Evolutionary conservation across 2,888 invertebrate genomes (phyloP).

Genomic region (Heliconius ethilla): DNA sequence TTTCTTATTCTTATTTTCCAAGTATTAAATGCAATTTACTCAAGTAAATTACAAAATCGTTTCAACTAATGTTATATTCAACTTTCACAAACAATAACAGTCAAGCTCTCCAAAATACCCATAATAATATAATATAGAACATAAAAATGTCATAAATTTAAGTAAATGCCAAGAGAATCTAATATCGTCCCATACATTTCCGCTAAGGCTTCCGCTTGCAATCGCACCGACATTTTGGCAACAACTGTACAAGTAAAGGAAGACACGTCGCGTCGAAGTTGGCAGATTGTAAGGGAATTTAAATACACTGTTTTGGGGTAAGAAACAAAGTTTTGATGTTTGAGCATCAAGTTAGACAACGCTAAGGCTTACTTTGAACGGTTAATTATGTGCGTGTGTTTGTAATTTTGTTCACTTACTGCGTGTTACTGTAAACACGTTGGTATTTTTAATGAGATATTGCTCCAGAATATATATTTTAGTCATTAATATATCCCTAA

Average conservation of each 20-base stretch:
- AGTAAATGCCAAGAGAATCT: background rate
- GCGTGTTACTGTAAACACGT: too few species aligned
- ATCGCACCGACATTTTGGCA: slow-evolving; percentile 33
- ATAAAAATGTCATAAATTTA: slow-evolving; percentile 13
- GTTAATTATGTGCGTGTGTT: slow-evolving; percentile 21
- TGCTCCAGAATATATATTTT: too few species aligned
- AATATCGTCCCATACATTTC: slow-evolving; percentile 5
- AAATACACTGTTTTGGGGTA: slow-evolving; percentile 30
- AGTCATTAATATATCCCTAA: too few species aligned
- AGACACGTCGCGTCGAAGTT: slow-evolving; percentile 21
- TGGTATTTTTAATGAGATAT: too few species aligned
- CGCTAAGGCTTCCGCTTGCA: slow-evolving; percentile 23
- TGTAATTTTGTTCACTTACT: background rate
- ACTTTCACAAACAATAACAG: background rate
- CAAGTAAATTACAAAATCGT: background rate
- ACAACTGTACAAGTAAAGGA: slow-evolving; percentile 28
- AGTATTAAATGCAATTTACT: background rate
- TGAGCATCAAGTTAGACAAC: slow-evolving; percentile 25
- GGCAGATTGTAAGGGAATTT: slow-evolving; percentile 37
- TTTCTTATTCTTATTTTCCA: background rate
- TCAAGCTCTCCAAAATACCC: background rate
- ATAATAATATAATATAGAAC: background rate
- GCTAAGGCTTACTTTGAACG: slow-evolving; percentile 14
- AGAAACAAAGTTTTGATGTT: slow-evolving; percentile 26
- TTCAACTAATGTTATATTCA: background rate